These are phyloP conservation scores for Oreochromis mossambicus DNA, from an alignment of 2,797 vertebrate genomes.

Conservation along the genomic window DNA sequence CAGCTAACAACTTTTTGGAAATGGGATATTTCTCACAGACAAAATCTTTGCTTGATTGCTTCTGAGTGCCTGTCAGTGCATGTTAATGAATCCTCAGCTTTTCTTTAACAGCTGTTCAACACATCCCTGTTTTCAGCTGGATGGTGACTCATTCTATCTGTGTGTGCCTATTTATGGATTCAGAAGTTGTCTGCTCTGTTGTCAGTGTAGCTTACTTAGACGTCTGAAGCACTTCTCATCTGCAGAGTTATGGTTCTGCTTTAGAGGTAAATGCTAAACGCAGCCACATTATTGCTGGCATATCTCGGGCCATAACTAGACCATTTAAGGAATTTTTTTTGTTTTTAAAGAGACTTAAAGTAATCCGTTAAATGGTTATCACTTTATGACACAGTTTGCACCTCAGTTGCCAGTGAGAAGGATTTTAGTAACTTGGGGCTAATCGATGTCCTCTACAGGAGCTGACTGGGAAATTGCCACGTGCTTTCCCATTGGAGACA, in stretches of 20 bases:
- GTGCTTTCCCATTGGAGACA: constrained; percentile 82
- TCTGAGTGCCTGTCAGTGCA: constrained; percentile 6
- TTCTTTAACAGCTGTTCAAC: constrained; percentile 47
- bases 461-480: constrained; percentile 85
- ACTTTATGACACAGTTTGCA: constrained; percentile 17
- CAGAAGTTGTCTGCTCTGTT: neutral
- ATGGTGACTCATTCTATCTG: neutral
- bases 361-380: constrained; percentile 22
- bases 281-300: neutral
- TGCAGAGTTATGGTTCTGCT: neutral
- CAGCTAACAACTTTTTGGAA: neutral
- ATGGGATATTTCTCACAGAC: neutral
- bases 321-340: neutral
- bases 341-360: neutral
- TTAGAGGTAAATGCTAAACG: neutral
- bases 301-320: neutral
- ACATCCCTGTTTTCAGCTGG: constrained; percentile 8
- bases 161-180: neutral
- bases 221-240: neutral
- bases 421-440: constrained; percentile 21
- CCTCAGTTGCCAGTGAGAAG: neutral
- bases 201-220: neutral
- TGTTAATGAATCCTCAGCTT: constrained; percentile 22
- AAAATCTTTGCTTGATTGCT: constrained; percentile 7
- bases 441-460: constrained; percentile 76